Base-by-base conservation (phyloP, 2,113 vertebrate species). In the Collichthys lucidus region DNA sequence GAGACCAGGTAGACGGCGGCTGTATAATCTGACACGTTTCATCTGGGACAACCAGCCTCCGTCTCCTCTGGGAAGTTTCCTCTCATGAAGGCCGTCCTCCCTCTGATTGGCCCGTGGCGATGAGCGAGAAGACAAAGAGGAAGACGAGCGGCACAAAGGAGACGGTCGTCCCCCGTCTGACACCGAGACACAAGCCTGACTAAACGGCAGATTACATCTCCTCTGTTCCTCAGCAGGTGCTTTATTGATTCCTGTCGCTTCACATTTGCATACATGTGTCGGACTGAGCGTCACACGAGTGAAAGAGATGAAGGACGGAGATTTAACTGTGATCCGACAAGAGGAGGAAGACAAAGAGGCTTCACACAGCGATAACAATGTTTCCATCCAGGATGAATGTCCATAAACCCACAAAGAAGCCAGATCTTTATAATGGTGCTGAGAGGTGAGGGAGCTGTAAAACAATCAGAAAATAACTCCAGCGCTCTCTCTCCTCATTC, bases 221-320 rank as follows among this genome's bases (percentile, higher is more conserved):
- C 47, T 72, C 70, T 63, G 8, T 49, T 68, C 57, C 49, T 81
- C 83, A 80, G 75, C 53, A 0, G 56, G 24, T 2, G 57, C 60
- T 17, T 35, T 46, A 68, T 72, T 66, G 78, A 90, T 83, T 82
- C 74, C 65, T 80, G 87, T 81, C 81, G 8, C 82, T 77, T 75
- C 55, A 16, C 6, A 86, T 88, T 90, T 89, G 70, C 69, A 76
- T 61, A 65, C 50, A 56, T 6, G 19, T 74, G 65, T 79, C 77
- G 46, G 50, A 29, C 9, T 55, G 22, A 66, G 83, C 70, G 62
- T 67, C 73, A 60, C 46, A 9, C 5, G 5, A 31, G 14, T 6
- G 72, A 20, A 3, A 46, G 44, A 60, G 64, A 78, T 77, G 49
- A 80, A 82, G 11, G 31, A 15, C 47, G 40, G 46, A 72, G 46